Conservation (phyloP, 1,140 invertebrate species). For the Brachionus plicatilis region DNA sequence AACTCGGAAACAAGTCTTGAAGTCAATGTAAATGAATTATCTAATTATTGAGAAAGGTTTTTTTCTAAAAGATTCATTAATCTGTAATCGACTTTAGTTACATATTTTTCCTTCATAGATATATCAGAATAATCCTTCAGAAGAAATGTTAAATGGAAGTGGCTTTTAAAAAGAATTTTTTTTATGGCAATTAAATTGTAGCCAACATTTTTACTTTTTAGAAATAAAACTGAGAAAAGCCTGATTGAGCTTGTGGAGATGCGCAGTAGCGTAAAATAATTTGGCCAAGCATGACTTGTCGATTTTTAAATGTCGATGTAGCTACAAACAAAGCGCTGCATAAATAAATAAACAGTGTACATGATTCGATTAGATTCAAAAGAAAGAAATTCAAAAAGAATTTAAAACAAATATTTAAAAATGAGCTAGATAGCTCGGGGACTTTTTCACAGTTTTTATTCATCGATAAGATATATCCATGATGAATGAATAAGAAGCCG, state of each 20-base stretch:
- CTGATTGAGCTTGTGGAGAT: background rate
- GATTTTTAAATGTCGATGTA: background rate
- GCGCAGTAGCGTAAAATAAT: background rate
- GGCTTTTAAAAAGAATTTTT: no score
- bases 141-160: no score
- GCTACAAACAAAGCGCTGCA: background rate
- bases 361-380: background rate
- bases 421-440: background rate
- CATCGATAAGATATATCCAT: slow-evolving; percentile 11
- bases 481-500: background rate
- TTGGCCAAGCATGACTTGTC: background rate
- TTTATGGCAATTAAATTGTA: no score
- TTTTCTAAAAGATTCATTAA: no score
- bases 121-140: no score
- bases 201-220: background rate
- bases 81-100: no score
- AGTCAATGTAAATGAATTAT: no score
- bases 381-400: background rate
- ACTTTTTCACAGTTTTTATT: slow-evolving; percentile 21
- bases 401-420: slow-evolving; percentile 12
- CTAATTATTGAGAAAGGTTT: no score
- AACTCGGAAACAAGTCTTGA: no score
- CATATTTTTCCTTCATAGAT: no score
- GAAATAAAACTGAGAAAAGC: background rate
- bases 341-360: slow-evolving; percentile 4